Conservation (phyloP, 2,797 vertebrate genomes). For the Glossophaga mutica region DNA sequence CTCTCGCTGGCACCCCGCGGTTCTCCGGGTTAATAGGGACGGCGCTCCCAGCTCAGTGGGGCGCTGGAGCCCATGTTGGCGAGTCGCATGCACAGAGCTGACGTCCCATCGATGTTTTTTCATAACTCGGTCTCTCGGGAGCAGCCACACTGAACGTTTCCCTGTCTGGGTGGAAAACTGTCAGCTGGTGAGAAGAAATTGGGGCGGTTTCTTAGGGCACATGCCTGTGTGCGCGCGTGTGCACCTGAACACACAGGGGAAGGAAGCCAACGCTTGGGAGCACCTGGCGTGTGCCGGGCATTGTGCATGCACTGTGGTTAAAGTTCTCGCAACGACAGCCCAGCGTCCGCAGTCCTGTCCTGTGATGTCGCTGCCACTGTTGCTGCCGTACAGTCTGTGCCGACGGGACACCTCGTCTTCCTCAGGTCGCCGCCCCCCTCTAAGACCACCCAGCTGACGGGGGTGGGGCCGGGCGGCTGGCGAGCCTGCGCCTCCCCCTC, state of each 20-base stretch:
- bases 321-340: fast-evolving
- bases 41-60: not conserved
- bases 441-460: fast-evolving
- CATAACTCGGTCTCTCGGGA: not conserved
- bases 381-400: too few relatives aligned
- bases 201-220: not conserved
- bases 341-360: fast-evolving
- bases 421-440: fast-evolving
- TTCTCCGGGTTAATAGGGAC: not conserved
- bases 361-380: not conserved
- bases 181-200: not conserved
- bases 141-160: not conserved
- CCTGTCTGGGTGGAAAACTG: not conserved
- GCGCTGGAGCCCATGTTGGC: not conserved
- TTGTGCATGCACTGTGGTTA: fast-evolving
- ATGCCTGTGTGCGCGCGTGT: too few relatives aligned
- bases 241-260: not conserved
- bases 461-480: not conserved
- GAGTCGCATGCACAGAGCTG: not conserved
- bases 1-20: fast-evolving
- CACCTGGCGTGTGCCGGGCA: fast-evolving
- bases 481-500: fast-evolving
- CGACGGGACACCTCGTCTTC: not conserved
- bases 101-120: not conserved
- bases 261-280: not conserved